A percentile compares a stretch with the other conserved stretches of the same genome.
These are phyloP conservation scores for Philereme transversata DNA, from an alignment of 2,888 invertebrate species.

Conservation along the genomic window DNA sequence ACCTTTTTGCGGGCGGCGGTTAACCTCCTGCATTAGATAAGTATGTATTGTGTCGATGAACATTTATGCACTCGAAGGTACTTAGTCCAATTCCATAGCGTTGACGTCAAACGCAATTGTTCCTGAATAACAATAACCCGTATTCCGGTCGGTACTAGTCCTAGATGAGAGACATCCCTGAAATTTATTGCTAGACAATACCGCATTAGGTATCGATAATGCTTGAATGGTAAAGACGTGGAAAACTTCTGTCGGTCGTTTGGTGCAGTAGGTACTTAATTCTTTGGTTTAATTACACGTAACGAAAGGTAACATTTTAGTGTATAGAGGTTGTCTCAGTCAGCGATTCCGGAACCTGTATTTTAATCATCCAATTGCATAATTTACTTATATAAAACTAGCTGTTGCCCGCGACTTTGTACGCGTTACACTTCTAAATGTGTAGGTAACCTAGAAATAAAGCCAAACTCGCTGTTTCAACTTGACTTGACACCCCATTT, in stretches of 20 bases:
- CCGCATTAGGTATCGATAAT: slow-evolving; percentile 5
- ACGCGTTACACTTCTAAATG: too few relatives aligned
- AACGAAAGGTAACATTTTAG: too few relatives aligned
- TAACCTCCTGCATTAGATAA: slow-evolving; percentile 14
- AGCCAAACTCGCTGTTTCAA: too few relatives aligned
- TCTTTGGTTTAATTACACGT: too few relatives aligned
- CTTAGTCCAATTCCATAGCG: slow-evolving; percentile 49
- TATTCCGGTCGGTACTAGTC: slow-evolving; percentile 39
- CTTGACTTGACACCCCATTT: too few relatives aligned
- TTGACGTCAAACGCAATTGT: slow-evolving; percentile 54
- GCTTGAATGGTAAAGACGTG: neutral
- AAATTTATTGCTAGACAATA: slow-evolving; percentile 11
- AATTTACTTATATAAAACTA: too few relatives aligned
- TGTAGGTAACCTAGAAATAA: too few relatives aligned
- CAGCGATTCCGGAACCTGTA: too few relatives aligned
- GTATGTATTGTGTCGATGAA: slow-evolving; percentile 23
- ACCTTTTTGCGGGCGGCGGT: slow-evolving; percentile 9
- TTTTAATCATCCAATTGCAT: too few relatives aligned
- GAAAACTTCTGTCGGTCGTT: neutral
- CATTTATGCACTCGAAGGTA: slow-evolving; percentile 23
- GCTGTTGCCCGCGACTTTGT: too few relatives aligned
- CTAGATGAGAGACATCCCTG: slow-evolving; percentile 32
- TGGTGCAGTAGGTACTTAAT: neutral
- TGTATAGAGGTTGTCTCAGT: too few relatives aligned
- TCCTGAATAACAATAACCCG: slow-evolving; percentile 58